These are phyloP conservation scores for Vulpes ferrilata DNA, from an alignment of 2,113 vertebrate species.

Conservation along the genomic window DNA sequence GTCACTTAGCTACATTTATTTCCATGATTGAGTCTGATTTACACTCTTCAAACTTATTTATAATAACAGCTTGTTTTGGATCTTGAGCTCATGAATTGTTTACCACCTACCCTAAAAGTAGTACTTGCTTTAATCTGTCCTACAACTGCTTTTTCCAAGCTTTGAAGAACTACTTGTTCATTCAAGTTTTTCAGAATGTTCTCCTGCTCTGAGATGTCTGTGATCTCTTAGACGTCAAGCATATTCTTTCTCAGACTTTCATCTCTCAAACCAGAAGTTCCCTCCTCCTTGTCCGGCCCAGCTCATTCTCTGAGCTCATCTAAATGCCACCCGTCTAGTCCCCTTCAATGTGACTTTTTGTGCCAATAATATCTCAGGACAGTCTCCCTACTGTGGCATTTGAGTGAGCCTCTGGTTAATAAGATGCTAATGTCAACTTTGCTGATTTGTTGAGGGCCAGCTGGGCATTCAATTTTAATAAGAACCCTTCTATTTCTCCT, in stretches of 20 bases:
- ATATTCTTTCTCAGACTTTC: background rate
- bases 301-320: background rate
- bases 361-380: conserved; percentile 44
- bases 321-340: background rate
- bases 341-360: conserved; percentile 56
- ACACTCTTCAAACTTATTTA: background rate
- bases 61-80: background rate
- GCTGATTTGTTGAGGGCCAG: conserved; percentile 45
- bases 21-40: background rate
- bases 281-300: background rate
- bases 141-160: background rate
- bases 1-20: background rate
- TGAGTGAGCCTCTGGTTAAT: background rate
- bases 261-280: background rate
- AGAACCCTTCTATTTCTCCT: conserved; percentile 16
- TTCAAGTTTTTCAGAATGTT: background rate
- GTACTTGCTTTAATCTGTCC: background rate
- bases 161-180: background rate
- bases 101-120: background rate
- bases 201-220: background rate
- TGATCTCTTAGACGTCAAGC: background rate
- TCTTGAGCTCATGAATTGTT: background rate
- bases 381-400: background rate
- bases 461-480: conserved; percentile 9
- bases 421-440: background rate